Evolutionary conservation across 2,113 vertebrate species (phyloP).

Genomic region (Sceloporus tristichus): DNA sequence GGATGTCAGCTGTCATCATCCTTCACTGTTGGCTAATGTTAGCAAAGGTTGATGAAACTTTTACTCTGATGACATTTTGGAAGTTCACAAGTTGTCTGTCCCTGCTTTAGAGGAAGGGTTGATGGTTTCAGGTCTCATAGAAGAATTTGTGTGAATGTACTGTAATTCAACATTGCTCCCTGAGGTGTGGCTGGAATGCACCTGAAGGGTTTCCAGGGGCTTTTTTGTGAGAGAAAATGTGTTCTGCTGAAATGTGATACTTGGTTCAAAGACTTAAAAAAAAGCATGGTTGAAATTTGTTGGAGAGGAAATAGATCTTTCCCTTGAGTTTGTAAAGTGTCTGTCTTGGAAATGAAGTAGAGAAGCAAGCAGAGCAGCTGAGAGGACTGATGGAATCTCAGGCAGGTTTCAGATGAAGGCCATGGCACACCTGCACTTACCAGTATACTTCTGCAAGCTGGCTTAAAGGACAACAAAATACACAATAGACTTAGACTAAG

Average conservation of each 20-base stretch:
- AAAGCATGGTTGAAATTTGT: neutral
- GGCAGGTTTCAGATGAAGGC: neutral
- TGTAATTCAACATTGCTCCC: neutral
- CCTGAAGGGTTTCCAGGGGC: neutral
- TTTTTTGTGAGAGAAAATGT: neutral
- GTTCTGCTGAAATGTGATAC: neutral
- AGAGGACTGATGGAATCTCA: neutral
- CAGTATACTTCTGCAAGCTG: too few species aligned
- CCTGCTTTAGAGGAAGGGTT: conserved; percentile 1
- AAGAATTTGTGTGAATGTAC: neutral
- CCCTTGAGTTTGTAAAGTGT: neutral
- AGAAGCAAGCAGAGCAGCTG: neutral
- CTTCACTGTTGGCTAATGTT: too few species aligned
- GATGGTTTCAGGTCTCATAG: neutral
- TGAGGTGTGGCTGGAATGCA: neutral
- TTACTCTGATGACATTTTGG: too few species aligned
- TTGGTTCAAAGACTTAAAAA: neutral
- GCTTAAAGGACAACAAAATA: too few species aligned
- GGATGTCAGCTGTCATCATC: too few species aligned
- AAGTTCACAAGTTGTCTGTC: too few species aligned
- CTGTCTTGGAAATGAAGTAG: neutral
- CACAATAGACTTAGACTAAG: too few species aligned
- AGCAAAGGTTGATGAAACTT: too few species aligned
- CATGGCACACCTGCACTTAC: neutral
- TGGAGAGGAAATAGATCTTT: neutral